These are phyloP conservation scores for Drosophila emarginata DNA, from an alignment of 2,888 invertebrate species.

Conservation along the genomic window DNA sequence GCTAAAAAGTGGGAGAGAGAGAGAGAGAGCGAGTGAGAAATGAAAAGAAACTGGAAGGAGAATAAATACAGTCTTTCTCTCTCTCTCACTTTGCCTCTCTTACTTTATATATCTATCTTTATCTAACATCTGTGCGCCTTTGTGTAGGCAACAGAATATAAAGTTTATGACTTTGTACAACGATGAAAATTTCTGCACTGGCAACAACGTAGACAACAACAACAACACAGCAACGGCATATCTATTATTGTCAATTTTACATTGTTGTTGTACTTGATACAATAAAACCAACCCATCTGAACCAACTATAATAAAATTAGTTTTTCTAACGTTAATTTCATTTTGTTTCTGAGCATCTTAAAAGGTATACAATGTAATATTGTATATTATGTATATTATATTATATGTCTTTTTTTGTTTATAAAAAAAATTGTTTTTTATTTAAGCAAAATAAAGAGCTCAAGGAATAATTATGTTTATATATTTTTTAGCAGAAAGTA, in stretches of 20 bases:
- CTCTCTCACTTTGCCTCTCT: slow-evolving; percentile 16
- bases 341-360: too few relatives aligned
- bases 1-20: slow-evolving; percentile 22
- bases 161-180: slow-evolving; percentile 74
- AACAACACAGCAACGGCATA: slow-evolving; percentile 16
- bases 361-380: too few relatives aligned
- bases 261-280: slow-evolving; percentile 48
- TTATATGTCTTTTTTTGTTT: too few relatives aligned
- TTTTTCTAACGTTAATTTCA: too few relatives aligned
- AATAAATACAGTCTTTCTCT: neutral
- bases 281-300: neutral
- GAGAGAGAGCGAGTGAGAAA: too few relatives aligned
- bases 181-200: slow-evolving; percentile 65
- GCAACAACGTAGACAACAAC: slow-evolving; percentile 48
- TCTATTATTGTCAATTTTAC: slow-evolving; percentile 70
- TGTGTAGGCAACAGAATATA: slow-evolving; percentile 78
- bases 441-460: too few relatives aligned
- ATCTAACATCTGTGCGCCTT: slow-evolving; percentile 54
- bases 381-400: too few relatives aligned
- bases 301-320: too few relatives aligned
- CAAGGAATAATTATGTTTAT: too few relatives aligned
- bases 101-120: slow-evolving; percentile 6
- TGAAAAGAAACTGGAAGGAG: too few relatives aligned
- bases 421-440: too few relatives aligned
- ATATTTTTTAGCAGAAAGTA: too few relatives aligned